Conservation (phyloP, 2,888 invertebrate genomes). For the Tiliacea citrago region DNA sequence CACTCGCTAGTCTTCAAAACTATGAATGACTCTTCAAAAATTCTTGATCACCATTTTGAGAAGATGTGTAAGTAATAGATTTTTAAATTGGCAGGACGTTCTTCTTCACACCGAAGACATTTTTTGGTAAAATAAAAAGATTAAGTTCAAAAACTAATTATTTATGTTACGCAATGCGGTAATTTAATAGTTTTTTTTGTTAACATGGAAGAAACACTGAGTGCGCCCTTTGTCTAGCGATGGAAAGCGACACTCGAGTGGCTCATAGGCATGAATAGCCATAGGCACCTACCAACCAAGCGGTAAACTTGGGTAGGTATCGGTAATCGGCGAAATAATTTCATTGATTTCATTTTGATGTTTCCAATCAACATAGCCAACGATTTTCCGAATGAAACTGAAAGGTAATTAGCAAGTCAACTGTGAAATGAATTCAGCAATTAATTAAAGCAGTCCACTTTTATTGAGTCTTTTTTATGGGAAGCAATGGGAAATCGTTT, state of each 20-base stretch:
- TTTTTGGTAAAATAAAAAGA: neutral
- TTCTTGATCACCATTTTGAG: slow-evolving; percentile 1
- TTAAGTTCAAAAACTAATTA: neutral
- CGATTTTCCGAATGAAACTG: slow-evolving; percentile 22
- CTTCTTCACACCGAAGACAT: neutral
- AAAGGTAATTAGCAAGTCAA: slow-evolving; percentile 64
- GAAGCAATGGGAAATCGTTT: slow-evolving; percentile 34
- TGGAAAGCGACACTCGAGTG: slow-evolving; percentile 19
- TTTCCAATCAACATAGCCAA: slow-evolving; percentile 33
- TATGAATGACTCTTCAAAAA: neutral
- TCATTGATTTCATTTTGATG: slow-evolving; percentile 11
- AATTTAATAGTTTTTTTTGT: neutral
- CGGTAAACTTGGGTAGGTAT: slow-evolving; percentile 12
- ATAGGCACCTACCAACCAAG: neutral
- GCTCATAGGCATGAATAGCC: neutral
- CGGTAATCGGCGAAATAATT: neutral
- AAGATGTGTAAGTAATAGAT: neutral
- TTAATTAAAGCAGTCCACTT: slow-evolving; percentile 41
- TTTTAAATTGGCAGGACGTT: neutral
- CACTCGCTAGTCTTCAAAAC: neutral
- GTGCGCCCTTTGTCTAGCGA: neutral
- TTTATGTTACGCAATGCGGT: neutral
- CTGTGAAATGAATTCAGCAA: slow-evolving; percentile 70
- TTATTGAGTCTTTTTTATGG: slow-evolving; percentile 39
- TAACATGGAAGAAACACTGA: neutral